Evolutionary conservation across 2,113 vertebrate genomes (phyloP).

Genomic region (Peromyscus polionotus): DNA sequence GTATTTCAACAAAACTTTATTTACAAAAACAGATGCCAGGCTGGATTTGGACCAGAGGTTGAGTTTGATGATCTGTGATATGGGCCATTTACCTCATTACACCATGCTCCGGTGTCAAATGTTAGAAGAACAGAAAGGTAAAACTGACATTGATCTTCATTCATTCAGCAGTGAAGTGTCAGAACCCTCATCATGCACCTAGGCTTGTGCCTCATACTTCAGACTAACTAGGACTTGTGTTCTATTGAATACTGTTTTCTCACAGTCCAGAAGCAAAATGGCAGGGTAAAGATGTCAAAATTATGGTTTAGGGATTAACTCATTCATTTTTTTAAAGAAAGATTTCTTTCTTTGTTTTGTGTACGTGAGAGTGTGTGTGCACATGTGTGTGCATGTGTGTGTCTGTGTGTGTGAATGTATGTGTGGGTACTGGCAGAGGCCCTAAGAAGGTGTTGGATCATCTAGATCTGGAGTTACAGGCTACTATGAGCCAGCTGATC

Average conservation of each 20-base stretch:
- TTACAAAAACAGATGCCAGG: conserved; percentile 59
- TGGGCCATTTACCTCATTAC: neutral
- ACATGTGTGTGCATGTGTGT: neutral
- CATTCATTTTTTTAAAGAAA: neutral
- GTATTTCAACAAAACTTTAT: conserved; percentile 75
- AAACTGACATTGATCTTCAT: neutral
- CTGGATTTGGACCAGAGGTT: neutral
- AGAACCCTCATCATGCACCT: neutral
- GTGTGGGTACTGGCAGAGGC: neutral
- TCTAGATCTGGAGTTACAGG: neutral
- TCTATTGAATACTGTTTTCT: neutral
- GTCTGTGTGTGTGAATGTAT: neutral
- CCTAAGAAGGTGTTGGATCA: too few relatives aligned
- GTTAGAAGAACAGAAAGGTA: neutral
- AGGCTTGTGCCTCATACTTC: neutral
- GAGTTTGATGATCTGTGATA: neutral
- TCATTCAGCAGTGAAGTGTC: neutral
- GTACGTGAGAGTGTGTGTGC: neutral
- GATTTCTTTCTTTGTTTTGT: neutral
- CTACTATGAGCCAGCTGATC: too few relatives aligned
- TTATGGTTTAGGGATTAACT: neutral
- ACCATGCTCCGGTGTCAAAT: neutral
- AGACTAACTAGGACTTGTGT: conserved; percentile 1
- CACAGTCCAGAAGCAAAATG: neutral
- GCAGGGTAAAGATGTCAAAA: neutral